A percentile compares a stretch with the other conserved stretches of the same genome.
phyloP scores from a whole-genome alignment of 2,888 invertebrate genomes.

The Keiferia lycopersicella region DNA sequence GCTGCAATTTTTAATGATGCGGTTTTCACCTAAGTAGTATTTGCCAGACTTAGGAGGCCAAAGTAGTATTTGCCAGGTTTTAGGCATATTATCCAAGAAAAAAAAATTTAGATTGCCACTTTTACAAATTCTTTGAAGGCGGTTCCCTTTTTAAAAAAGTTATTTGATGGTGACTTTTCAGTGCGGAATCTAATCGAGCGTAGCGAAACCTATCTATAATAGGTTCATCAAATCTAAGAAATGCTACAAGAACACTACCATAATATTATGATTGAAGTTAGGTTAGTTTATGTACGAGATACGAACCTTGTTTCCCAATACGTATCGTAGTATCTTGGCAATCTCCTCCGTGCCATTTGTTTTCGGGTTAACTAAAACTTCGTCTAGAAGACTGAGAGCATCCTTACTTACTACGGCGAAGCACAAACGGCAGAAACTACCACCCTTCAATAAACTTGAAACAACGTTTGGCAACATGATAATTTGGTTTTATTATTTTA shows the following conservation, averaged over 20 bases:
- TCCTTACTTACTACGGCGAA: neutral
- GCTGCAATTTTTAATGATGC: no score
- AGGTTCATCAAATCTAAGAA: no score
- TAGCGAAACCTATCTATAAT: no score
- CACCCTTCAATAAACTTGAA: neutral
- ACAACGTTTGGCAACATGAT: neutral
- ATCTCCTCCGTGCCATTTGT: conserved; percentile 1
- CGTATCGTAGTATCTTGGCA: neutral
- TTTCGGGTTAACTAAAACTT: conserved; percentile 4
- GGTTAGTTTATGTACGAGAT: neutral
- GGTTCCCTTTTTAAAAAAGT: no score
- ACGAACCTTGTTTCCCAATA: conserved; percentile 20
- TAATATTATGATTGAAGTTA: conserved; percentile 14
- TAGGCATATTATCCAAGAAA: no score
- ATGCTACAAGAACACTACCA: conserved; percentile 13
- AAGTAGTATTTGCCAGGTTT: no score
- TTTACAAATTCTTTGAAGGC: no score
- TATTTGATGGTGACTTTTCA: no score
- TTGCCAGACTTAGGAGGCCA: no score
- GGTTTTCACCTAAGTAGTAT: no score
- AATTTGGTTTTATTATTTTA: neutral
- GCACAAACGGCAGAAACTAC: conserved; percentile 20
- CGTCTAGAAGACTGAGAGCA: neutral
- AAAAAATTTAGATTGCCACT: no score
- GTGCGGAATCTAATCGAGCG: no score